Evolutionary conservation across 2,113 vertebrate species (phyloP).

Genomic region (Rhinolophus sinicus): DNA sequence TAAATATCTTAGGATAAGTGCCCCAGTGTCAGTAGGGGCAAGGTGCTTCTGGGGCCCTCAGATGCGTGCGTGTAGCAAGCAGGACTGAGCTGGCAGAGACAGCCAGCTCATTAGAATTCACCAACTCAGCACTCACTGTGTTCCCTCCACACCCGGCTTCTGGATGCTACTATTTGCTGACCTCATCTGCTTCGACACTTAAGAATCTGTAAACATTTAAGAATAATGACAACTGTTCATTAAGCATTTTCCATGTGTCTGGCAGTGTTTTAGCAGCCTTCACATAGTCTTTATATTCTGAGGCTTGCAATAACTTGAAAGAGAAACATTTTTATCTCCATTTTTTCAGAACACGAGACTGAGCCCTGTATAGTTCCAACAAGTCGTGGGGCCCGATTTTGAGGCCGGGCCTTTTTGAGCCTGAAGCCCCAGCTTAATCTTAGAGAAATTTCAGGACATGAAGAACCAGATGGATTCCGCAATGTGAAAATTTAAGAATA

Average conservation of each 20-base stretch:
- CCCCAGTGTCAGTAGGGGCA: neutral
- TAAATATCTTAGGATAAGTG: neutral
- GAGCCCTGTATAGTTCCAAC: neutral
- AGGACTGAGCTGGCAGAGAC: too few relatives aligned
- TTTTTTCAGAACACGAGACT: neutral
- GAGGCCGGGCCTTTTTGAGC: neutral
- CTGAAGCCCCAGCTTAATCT: neutral
- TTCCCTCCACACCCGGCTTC: neutral
- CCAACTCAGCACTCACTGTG: accelerated
- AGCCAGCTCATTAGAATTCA: neutral
- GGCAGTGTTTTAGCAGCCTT: neutral
- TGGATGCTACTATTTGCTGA: too few relatives aligned
- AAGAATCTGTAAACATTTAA: neutral
- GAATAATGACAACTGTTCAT: neutral
- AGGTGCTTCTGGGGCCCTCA: neutral
- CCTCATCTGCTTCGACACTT: neutral
- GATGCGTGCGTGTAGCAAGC: neutral
- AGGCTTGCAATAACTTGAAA: neutral
- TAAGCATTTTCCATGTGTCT: neutral
- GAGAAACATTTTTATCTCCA: neutral
- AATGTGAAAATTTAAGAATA: neutral
- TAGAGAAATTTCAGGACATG: neutral
- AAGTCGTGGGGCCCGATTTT: neutral
- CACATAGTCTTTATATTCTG: neutral
- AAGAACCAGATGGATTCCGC: neutral